Evolutionary conservation across 2,888 invertebrate genomes (phyloP).

Genomic region (Atethmia centrago): DNA sequence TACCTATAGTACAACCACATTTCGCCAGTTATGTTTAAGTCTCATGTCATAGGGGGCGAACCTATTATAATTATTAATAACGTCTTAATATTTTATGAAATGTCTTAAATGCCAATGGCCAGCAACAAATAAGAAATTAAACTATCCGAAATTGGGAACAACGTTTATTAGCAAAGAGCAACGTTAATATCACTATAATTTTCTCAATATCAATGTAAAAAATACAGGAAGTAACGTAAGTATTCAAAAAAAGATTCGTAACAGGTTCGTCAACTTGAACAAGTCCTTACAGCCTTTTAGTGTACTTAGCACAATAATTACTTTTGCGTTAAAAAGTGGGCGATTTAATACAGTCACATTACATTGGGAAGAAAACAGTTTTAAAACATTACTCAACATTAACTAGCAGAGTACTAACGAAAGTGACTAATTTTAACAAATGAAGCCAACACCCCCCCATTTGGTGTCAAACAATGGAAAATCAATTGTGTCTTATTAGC

Average conservation of each 20-base stretch:
- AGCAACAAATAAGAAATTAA: conserved; percentile 52
- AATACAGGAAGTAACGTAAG: conserved; percentile 46
- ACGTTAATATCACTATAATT: conserved; percentile 55
- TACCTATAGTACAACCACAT: too few relatives aligned
- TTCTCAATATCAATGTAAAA: conserved; percentile 56
- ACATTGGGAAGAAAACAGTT: conserved; percentile 30
- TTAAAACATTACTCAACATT: not conserved
- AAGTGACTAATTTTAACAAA: not conserved
- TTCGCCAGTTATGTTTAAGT: too few relatives aligned
- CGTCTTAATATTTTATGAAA: conserved; percentile 23
- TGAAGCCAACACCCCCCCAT: too few relatives aligned
- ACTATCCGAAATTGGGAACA: conserved; percentile 50
- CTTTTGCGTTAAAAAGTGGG: conserved; percentile 20
- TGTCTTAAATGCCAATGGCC: conserved; percentile 16
- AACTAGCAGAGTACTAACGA: not conserved
- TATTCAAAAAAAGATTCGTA: conserved; percentile 54
- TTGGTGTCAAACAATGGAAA: too few relatives aligned
- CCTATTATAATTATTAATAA: conserved; percentile 25
- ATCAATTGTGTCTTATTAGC: too few relatives aligned
- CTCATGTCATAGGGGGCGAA: too few relatives aligned
- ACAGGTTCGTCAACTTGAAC: conserved; percentile 51
- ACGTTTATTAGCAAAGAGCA: conserved; percentile 47
- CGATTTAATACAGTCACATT: conserved; percentile 3
- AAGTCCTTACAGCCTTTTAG: conserved; percentile 58
- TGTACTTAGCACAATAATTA: conserved; percentile 56